These are phyloP conservation scores for Chamaetylas fuelleborni DNA, from an alignment of 2,113 vertebrate genomes.

Conservation along the genomic window DNA sequence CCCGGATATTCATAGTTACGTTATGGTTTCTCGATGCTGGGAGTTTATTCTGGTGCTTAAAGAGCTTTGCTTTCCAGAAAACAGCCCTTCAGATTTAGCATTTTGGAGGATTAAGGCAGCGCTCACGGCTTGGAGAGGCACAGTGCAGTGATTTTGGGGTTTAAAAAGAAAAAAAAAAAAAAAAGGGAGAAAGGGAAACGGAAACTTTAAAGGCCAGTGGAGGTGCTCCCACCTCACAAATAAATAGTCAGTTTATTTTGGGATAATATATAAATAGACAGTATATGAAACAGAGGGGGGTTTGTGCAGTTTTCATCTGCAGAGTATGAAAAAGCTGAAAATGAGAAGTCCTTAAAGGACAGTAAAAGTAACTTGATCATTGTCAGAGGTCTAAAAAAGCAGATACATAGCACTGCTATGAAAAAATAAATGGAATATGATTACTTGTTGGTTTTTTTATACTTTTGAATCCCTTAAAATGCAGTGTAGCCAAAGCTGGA, in stretches of 20 bases:
- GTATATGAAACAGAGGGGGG: not conserved
- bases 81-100: not conserved
- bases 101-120: not conserved
- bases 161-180: not conserved
- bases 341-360: not conserved
- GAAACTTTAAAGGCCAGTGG: not conserved
- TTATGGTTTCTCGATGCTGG: not conserved
- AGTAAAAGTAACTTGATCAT: not conserved
- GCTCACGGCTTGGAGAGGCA: not conserved
- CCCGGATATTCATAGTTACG: not conserved
- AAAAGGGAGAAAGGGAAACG: not conserved
- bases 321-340: not conserved
- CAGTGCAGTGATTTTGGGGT: not conserved
- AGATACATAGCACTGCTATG: not conserved
- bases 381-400: not conserved
- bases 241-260: not conserved
- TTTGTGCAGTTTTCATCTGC: not conserved
- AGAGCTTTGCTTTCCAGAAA: conserved; percentile 3
- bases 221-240: not conserved
- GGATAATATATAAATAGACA: not conserved
- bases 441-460: not conserved
- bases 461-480: not conserved
- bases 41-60: conserved; percentile 22
- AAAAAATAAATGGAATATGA: not conserved
- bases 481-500: not conserved